A percentile compares a stretch with the other conserved stretches of the same genome.
Evolutionary conservation across 2,797 vertebrate species (phyloP).

Genomic region (Diplodus puntazzo): DNA sequence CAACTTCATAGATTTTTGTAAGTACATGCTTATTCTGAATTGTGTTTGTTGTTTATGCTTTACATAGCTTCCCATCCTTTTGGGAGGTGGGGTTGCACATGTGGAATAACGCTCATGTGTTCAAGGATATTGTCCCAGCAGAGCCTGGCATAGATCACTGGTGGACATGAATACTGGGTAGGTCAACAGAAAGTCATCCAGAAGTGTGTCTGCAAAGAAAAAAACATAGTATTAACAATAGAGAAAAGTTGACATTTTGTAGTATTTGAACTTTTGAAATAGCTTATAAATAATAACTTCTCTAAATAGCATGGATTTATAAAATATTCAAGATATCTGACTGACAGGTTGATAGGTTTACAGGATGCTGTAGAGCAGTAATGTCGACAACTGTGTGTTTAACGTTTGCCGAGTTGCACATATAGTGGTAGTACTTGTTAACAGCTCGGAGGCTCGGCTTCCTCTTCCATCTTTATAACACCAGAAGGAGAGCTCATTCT

Average conservation of each 20-base stretch:
- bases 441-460: slow-evolving; percentile 5
- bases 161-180: slow-evolving; percentile 98
- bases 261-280: not conserved
- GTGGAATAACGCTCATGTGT: slow-evolving; percentile 21
- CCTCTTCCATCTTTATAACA: slow-evolving; percentile 33
- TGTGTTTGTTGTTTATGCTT: too few relatives aligned
- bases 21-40: too few relatives aligned
- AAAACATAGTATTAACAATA: slow-evolving; percentile 22
- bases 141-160: slow-evolving; percentile 95
- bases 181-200: slow-evolving; percentile 97
- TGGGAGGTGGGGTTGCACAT: too few relatives aligned
- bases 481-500: slow-evolving; percentile 26
- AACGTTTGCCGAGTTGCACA: slow-evolving; percentile 41
- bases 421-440: slow-evolving; percentile 29
- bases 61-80: too few relatives aligned
- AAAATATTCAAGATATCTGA: not conserved
- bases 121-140: slow-evolving; percentile 98
- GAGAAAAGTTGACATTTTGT: not conserved
- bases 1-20: too few relatives aligned
- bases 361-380: slow-evolving; percentile 21
- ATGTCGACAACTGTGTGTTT: slow-evolving; percentile 54
- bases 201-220: slow-evolving; percentile 89
- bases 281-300: not conserved
- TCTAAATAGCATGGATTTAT: not conserved
- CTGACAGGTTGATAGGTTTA: slow-evolving; percentile 27